Conservation (phyloP, 2,888 invertebrate species). For the Tigriopus californicus region DNA sequence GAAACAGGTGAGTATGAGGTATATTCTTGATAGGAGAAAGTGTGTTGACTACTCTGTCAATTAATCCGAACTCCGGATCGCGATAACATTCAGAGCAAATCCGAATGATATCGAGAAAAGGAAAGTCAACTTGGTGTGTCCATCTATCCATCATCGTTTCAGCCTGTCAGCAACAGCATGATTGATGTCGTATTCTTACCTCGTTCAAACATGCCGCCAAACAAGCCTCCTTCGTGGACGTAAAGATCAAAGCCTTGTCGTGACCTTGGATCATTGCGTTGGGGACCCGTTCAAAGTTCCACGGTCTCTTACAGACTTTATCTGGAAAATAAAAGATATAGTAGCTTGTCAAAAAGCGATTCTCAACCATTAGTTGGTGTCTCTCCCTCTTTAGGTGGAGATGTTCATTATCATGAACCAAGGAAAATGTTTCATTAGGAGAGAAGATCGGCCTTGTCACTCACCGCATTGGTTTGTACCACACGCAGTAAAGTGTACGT, state of each 20-base stretch:
- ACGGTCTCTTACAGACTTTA: conserved; percentile 72
- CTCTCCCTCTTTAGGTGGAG: not conserved
- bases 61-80: not conserved
- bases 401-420: not conserved
- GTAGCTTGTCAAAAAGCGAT: not conserved
- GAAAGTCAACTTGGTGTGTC: too few relatives aligned
- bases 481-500: too few relatives aligned
- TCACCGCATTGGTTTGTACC: too few relatives aligned
- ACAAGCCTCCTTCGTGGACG: conserved; percentile 83
- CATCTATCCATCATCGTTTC: too few relatives aligned
- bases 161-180: not conserved
- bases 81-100: too few relatives aligned
- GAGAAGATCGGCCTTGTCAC: too few relatives aligned
- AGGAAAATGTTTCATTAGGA: not conserved
- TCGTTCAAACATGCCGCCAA: conserved; percentile 79
- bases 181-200: conserved; percentile 30
- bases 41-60: not conserved
- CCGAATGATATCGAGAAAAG: too few relatives aligned
- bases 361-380: not conserved
- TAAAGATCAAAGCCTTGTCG: conserved; percentile 78
- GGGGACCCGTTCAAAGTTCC: conserved; percentile 82
- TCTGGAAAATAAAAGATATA: conserved; percentile 33
- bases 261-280: conserved; percentile 75
- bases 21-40: not conserved
- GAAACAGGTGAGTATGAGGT: not conserved